Conservation (phyloP, 2,113 vertebrate genomes). For the Psettodes erumei region DNA sequence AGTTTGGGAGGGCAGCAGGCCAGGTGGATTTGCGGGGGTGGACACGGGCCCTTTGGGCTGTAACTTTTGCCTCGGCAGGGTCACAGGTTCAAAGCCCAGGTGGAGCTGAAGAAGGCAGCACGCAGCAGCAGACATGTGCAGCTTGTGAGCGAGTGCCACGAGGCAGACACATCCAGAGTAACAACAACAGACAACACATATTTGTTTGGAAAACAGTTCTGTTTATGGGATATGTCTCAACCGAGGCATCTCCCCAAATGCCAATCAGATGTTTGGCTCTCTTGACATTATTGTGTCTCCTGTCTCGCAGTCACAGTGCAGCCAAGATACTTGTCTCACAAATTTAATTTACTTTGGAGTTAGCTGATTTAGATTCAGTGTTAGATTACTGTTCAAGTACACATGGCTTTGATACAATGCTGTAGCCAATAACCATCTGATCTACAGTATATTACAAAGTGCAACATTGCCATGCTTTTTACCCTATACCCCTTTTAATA, state of each 20-base stretch:
- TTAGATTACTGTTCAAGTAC: background rate
- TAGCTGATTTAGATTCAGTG: conserved; percentile 8
- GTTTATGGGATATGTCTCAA: background rate
- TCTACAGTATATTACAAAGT: background rate
- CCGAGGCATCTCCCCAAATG: conserved; percentile 29
- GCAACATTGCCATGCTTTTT: no score
- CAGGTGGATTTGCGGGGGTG: conserved; percentile 31
- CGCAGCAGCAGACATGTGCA: background rate
- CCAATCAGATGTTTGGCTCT: conserved; percentile 20
- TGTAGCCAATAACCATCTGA: background rate
- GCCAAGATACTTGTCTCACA: conserved; percentile 16
- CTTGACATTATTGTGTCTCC: conserved; percentile 23
- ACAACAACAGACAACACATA: no score
- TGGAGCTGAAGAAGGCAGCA: conserved; percentile 31
- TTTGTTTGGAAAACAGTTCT: background rate
- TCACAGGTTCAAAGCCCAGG: conserved; percentile 54
- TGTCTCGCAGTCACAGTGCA: background rate
- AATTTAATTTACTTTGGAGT: background rate
- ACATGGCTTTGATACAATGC: conserved; percentile 2
- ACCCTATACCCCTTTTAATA: no score
- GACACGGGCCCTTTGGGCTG: conserved; percentile 26
- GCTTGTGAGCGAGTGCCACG: background rate
- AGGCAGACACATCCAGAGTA: background rate
- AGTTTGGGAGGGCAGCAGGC: background rate
- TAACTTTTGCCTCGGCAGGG: conserved; percentile 38